Percentiles rank a stretch among this genome's conserved stretches.
Evolutionary conservation across 2,113 vertebrate genomes (phyloP).

Genomic region (Dissostichus mawsoni): DNA sequence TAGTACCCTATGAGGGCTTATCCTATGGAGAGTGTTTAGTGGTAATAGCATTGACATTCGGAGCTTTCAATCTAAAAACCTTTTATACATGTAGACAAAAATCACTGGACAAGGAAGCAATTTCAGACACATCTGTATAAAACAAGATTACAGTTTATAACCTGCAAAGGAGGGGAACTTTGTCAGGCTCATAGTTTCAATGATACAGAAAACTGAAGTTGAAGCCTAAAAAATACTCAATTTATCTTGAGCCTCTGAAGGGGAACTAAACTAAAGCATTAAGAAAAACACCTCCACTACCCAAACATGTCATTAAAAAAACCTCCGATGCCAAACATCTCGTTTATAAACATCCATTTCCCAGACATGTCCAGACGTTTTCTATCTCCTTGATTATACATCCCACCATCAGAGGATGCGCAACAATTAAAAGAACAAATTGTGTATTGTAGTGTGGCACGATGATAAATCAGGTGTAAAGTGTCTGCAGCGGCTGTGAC

Average conservation of each 20-base stretch:
- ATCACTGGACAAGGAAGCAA: neutral
- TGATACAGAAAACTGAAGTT: neutral
- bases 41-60: neutral
- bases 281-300: too few species aligned
- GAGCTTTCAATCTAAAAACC: neutral
- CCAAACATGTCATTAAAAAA: too few species aligned
- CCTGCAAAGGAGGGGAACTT: neutral
- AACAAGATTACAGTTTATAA: neutral
- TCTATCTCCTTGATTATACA: too few species aligned
- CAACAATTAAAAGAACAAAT: too few species aligned
- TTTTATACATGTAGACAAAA: neutral
- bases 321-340: too few species aligned
- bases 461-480: too few species aligned
- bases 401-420: too few species aligned
- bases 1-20: neutral
- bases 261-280: too few species aligned
- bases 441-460: too few species aligned
- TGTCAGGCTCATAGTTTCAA: neutral
- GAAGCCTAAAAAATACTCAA: neutral
- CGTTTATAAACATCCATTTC: too few species aligned
- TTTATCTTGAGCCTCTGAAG: neutral
- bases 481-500: too few species aligned
- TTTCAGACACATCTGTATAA: neutral
- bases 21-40: neutral
- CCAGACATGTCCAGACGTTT: too few species aligned